Evolutionary conservation across 2,797 vertebrate genomes (phyloP).

Genomic region (Hydrocynus forskahlii): DNA sequence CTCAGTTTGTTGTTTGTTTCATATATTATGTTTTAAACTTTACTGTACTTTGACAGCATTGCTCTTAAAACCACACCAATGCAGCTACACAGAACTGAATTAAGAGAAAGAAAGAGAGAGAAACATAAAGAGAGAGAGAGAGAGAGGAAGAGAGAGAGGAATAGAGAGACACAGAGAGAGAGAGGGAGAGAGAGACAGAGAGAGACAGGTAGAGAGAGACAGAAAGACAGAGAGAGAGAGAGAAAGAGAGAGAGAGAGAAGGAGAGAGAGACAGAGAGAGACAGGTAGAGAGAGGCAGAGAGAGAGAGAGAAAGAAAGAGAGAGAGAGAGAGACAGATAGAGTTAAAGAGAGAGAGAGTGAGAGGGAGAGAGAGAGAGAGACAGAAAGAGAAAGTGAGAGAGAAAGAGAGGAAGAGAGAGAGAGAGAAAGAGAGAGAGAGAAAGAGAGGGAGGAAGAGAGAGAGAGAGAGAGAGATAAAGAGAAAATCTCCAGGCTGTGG

Average conservation of each 20-base stretch:
- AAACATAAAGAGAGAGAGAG: too few species aligned
- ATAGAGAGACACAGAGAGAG: too few species aligned
- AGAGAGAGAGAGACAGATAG: background rate
- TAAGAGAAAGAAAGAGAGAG: too few species aligned
- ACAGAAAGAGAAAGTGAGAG: background rate
- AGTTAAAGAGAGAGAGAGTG: slow-evolving; percentile 1
- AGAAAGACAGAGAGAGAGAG: background rate
- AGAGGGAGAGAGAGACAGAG: too few species aligned
- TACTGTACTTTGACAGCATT: too few species aligned
- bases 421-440: background rate
- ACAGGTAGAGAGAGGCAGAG: background rate
- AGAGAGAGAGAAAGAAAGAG: background rate
- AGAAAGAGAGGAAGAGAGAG: slow-evolving; percentile 3
- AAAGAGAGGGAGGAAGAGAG: background rate
- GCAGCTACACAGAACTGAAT: too few species aligned
- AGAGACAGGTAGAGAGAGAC: too few species aligned
- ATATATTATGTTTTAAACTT: too few species aligned
- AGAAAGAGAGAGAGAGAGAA: background rate
- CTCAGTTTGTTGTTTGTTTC: too few species aligned
- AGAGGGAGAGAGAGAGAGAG: slow-evolving; percentile 3
- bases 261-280: background rate
- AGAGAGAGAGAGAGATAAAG: background rate
- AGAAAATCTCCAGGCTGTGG: background rate
- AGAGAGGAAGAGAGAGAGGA: too few species aligned
- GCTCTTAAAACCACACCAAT: too few species aligned